A percentile compares a stretch with the other conserved stretches of the same genome.
Evolutionary conservation across 2,797 vertebrate species (phyloP).

Genomic region (Pachyuromys duprasi): DNA sequence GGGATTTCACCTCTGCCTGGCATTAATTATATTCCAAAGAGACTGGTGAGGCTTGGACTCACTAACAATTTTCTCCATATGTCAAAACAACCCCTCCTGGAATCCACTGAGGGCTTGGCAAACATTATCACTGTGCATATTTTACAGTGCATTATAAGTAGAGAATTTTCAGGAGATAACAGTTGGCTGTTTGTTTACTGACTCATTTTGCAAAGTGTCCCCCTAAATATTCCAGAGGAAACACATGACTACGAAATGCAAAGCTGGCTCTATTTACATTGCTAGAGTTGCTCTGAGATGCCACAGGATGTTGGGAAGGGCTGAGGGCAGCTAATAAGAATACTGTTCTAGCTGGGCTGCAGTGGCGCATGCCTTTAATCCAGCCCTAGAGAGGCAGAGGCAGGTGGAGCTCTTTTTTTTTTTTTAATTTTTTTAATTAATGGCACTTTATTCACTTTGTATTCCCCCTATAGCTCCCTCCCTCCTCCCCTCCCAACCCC

Average conservation of each 20-base stretch:
- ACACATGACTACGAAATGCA: background rate
- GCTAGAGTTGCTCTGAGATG: background rate
- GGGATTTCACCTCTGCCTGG: constrained; percentile 69
- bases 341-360: too few relatives aligned
- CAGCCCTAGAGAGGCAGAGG: too few relatives aligned
- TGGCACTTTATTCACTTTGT: too few relatives aligned
- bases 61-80: constrained; percentile 37
- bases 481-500: too few relatives aligned
- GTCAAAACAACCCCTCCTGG: constrained; percentile 21
- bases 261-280: constrained; percentile 39
- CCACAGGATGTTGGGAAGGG: constrained; percentile 25
- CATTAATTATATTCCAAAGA: constrained; percentile 49
- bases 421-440: too few relatives aligned
- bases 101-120: background rate
- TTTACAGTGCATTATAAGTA: constrained; percentile 10
- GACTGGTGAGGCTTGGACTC: background rate
- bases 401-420: too few relatives aligned
- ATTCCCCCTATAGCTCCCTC: too few relatives aligned
- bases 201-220: constrained; percentile 10
- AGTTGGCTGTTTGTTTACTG: constrained; percentile 26
- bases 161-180: constrained; percentile 45
- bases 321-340: background rate
- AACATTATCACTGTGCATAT: background rate
- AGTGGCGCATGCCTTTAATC: too few relatives aligned
- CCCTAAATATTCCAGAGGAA: background rate